These are phyloP conservation scores for Metallyticus violacea DNA, from an alignment of 2,888 invertebrate genomes.

Conservation along the genomic window DNA sequence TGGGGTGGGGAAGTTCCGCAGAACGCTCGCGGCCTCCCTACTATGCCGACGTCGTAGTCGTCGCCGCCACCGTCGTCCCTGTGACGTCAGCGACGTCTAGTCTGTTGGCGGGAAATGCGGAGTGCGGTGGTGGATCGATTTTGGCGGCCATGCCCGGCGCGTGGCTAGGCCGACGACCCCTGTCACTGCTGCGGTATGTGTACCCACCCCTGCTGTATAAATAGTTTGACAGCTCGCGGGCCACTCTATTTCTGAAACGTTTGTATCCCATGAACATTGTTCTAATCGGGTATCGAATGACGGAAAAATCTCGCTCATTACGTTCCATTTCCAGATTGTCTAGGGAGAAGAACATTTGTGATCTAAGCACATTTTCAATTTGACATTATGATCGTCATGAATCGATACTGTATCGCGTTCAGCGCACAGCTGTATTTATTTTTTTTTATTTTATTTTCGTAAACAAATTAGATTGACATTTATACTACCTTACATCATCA, in stretches of 20 bases:
- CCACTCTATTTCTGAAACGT: not conserved
- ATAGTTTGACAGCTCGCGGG: not conserved
- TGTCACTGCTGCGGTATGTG: not conserved
- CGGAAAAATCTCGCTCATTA: no score
- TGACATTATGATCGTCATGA: no score
- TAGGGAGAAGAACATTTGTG: no score
- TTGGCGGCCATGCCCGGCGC: slow-evolving; percentile 18
- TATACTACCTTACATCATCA: no score
- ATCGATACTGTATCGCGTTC: no score
- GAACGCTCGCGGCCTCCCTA: slow-evolving; percentile 40
- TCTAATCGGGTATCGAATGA: not conserved
- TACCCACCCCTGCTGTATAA: not conserved
- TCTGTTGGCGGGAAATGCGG: not conserved
- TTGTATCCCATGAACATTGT: not conserved
- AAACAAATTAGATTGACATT: no score
- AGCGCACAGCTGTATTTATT: no score
- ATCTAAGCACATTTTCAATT: no score
- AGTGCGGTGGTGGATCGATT: not conserved
- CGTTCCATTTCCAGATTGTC: not conserved
- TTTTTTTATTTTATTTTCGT: no score
- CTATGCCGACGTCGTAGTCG: slow-evolving; percentile 45
- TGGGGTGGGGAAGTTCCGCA: not conserved
- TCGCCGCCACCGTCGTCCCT: not conserved
- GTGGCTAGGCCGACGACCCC: slow-evolving; percentile 16
- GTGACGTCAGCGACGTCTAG: not conserved